Evolutionary conservation across 2,888 invertebrate species (phyloP).

Genomic region (Camponotus fellah): DNA sequence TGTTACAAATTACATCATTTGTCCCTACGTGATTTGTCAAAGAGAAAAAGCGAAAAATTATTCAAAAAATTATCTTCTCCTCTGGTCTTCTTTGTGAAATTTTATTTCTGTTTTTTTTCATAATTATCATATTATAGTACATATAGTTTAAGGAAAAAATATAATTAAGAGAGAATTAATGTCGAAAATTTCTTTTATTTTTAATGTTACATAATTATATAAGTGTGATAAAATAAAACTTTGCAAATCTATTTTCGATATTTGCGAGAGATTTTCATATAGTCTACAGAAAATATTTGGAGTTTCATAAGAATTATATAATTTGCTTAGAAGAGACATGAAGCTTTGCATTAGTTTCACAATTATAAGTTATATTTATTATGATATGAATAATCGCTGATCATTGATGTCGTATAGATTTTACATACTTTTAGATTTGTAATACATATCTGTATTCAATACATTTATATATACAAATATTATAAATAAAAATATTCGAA

Average conservation of each 20-base stretch:
- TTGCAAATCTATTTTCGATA: not conserved
- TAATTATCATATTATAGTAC: not conserved
- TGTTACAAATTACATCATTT: conserved; percentile 40
- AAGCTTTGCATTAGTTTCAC: no score
- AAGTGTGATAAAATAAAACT: conserved; percentile 7
- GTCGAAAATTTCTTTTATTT: not conserved
- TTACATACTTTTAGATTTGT: no score
- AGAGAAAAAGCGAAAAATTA: conserved; percentile 22
- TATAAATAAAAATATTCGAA: no score
- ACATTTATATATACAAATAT: no score
- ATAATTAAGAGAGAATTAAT: not conserved
- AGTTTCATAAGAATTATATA: conserved; percentile 23
- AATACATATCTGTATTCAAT: no score
- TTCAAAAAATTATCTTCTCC: not conserved
- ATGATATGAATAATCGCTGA: no score
- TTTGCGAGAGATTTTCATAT: not conserved
- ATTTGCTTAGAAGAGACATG: no score
- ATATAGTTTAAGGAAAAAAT: not conserved
- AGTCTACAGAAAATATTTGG: conserved; percentile 11
- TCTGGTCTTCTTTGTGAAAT: not conserved
- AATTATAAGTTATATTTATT: no score
- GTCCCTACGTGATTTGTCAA: conserved; percentile 37
- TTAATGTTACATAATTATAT: conserved; percentile 6
- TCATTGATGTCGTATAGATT: no score
- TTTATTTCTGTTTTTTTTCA: conserved; percentile 15